Evolutionary conservation across 2,113 vertebrate genomes (phyloP), one percentile per base, ranked within the genome.

Genomic region (Lophotis ruficrista): DNA sequence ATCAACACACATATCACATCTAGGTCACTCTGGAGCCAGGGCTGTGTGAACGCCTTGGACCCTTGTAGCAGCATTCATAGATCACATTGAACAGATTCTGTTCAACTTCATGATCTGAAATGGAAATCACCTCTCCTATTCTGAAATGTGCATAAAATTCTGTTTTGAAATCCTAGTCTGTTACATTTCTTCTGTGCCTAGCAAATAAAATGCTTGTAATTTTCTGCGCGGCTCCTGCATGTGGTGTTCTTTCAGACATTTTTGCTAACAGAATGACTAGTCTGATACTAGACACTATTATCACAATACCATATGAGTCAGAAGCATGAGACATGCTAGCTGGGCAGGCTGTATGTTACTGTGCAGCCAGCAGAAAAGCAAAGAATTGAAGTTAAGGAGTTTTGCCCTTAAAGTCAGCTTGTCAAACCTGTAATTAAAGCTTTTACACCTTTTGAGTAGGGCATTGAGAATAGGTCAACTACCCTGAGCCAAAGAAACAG

Each of bases 261-360:
- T 96, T 48, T 60, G 41, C 95, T 94, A 88, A 85, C 81, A 95
- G 58, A 93, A 93, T 84, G 90, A 81, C 96, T 96, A 93, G 69
- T 64, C 85, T 96, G 92, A 94, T 85, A 94, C 41, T 88, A 93
- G 90, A 95, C 70, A 91, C 62, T 84, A 70, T 93, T 87, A 93
- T 96, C 88, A 95, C 90, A 96, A 79, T 82, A 96, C 62, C 79
- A 62, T 48, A 89, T 90, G 95, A 97, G 83, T 96, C 97, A 97
- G 24, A 76, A 84, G 93, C 93, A 97, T 75, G 87, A 97, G 83
- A 90, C 81, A 37, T 35, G 72, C 77, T 72, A 75, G 79, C 68
- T 65, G 89, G 83, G 84, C 86, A 91, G 66, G 88, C 91, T 95
- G 48, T 72, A 87, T 75, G 53, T 38, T 92, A 85, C 90, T 83